These are phyloP conservation scores for Cheilosia vulpina DNA, from an alignment of 2,888 invertebrate species.

Conservation along the genomic window DNA sequence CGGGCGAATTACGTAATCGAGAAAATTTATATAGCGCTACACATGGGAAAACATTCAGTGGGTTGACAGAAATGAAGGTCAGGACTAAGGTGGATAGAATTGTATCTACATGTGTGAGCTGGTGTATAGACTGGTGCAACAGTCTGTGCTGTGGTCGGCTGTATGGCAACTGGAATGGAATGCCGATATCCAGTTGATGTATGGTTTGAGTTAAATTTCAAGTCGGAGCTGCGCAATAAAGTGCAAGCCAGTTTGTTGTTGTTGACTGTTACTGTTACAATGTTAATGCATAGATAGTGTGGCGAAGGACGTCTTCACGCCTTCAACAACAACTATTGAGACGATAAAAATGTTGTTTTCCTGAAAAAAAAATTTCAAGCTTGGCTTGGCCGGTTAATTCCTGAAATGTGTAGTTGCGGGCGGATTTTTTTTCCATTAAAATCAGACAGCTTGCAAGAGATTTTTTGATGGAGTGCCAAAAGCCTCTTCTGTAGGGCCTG, in stretches of 20 bases:
- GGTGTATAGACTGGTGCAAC: conserved; percentile 28
- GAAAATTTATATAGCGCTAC: conserved; percentile 48
- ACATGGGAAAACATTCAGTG: conserved; percentile 74
- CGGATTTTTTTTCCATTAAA: too few relatives aligned
- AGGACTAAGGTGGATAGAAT: conserved; percentile 74
- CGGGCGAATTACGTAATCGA: conserved; percentile 71
- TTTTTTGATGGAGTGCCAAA: too few relatives aligned
- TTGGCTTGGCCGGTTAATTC: neutral
- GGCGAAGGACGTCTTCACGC: conserved; percentile 73
- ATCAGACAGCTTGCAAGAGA: too few relatives aligned
- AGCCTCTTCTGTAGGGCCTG: too few relatives aligned
- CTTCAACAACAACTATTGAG: conserved; percentile 32
- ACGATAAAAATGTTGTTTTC: conserved; percentile 50
- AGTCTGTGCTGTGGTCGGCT: conserved; percentile 23
- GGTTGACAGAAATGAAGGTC: conserved; percentile 76
- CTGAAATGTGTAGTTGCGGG: too few relatives aligned
- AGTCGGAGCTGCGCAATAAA: conserved; percentile 73
- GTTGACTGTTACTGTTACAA: conserved; percentile 59
- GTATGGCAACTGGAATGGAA: conserved; percentile 69
- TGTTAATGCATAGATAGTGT: conserved; percentile 48
- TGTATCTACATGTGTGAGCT: conserved; percentile 40
- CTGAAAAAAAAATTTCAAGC: conserved; percentile 23
- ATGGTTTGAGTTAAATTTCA: conserved; percentile 59
- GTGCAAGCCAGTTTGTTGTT: conserved; percentile 60
- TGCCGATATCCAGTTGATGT: conserved; percentile 73